Evolutionary conservation across 2,113 vertebrate genomes (phyloP).

Genomic region (Macroglossus sobrinus): DNA sequence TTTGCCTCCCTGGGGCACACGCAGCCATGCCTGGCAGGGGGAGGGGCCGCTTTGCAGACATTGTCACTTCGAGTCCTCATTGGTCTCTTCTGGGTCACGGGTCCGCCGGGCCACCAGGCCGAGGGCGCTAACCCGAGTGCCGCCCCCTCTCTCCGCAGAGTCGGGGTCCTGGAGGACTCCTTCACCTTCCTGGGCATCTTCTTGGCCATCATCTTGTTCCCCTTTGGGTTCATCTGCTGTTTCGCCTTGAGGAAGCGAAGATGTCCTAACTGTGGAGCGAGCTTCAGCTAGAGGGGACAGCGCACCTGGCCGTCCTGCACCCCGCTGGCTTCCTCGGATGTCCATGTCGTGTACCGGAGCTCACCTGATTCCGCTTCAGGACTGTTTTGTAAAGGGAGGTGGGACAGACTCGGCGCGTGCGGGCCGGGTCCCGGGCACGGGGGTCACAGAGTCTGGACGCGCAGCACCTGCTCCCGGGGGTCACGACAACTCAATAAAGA

Average conservation of each 20-base stretch:
- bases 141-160: constrained; percentile 81
- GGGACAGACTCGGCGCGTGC: constrained; percentile 68
- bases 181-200: constrained; percentile 97
- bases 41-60: neutral
- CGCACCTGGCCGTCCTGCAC: constrained; percentile 61
- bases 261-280: constrained; percentile 97
- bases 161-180: constrained; percentile 97
- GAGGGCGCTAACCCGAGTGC: neutral
- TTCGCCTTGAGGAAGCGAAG: constrained; percentile 95
- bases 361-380: constrained; percentile 80
- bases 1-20: too few relatives aligned
- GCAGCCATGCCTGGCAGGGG: neutral
- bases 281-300: constrained; percentile 91
- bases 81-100: neutral
- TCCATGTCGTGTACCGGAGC: constrained; percentile 87
- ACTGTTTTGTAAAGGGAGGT: constrained; percentile 82
- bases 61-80: neutral
- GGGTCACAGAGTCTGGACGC: constrained; percentile 62
- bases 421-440: constrained; percentile 69
- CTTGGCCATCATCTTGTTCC: constrained; percentile 97
- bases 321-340: constrained; percentile 84
- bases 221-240: constrained; percentile 97
- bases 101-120: neutral
- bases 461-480: constrained; percentile 67
- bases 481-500: constrained; percentile 78